Evolutionary conservation across 1,140 invertebrate species (phyloP).

Genomic region (Diorhabda elongata): DNA sequence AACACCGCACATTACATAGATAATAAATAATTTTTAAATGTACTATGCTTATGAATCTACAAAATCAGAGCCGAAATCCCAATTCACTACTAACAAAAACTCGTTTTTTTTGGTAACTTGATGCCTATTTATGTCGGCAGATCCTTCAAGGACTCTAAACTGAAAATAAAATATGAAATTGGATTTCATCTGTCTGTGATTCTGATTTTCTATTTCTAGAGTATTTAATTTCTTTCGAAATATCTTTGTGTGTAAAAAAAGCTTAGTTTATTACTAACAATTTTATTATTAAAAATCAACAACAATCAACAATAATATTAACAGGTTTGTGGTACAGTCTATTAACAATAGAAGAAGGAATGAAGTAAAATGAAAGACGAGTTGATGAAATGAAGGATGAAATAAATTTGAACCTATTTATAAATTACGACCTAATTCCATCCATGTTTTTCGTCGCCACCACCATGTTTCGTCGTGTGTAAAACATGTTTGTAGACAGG

Average conservation of each 20-base stretch:
- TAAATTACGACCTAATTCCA: neutral
- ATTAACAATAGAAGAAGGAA: neutral
- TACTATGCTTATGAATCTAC: no score
- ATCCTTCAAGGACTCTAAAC: no score
- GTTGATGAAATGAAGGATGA: neutral
- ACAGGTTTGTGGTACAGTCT: neutral
- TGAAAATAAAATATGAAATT: no score
- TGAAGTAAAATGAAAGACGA: neutral
- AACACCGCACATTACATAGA: no score
- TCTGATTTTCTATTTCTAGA: no score
- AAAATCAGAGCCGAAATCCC: no score
- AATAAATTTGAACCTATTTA: neutral
- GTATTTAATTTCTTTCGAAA: no score
- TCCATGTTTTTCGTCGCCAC: conserved; percentile 7
- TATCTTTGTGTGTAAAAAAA: neutral
- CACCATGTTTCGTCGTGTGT: conserved; percentile 44
- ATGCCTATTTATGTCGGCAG: no score
- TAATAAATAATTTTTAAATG: no score
- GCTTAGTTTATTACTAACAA: neutral
- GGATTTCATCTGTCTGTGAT: no score
- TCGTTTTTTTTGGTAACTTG: no score
- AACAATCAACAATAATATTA: conserved; percentile 1
- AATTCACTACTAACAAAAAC: no score
- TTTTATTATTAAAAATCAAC: neutral
- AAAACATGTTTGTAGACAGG: conserved; percentile 77